phyloP scores from a whole-genome alignment of 2,888 invertebrate species.

The Halictus ligatus region DNA sequence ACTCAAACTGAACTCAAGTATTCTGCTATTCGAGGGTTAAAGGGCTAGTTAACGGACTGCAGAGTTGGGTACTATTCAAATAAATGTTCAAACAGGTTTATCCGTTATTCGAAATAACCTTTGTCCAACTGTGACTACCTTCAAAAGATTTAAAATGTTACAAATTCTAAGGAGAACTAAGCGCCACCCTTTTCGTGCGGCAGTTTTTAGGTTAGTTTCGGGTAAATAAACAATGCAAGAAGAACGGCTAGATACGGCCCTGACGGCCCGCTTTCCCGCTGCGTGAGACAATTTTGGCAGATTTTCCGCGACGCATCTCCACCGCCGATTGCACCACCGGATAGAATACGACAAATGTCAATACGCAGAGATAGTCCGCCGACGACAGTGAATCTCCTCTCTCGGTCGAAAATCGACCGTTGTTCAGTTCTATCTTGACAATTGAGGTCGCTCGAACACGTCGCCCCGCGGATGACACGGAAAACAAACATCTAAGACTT shows the following conservation, averaged over 20 bases:
- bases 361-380: too few relatives aligned
- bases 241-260: background rate
- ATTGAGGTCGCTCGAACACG: constrained; percentile 25
- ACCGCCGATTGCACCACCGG: background rate
- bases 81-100: background rate
- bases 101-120: background rate
- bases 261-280: constrained; percentile 9
- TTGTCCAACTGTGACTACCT: background rate
- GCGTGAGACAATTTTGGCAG: constrained; percentile 1
- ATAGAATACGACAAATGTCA: background rate
- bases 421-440: constrained; percentile 4
- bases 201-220: background rate
- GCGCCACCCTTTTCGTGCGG: background rate
- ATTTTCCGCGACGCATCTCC: background rate
- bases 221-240: background rate
- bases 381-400: background rate
- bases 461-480: background rate
- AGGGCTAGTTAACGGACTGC: background rate
- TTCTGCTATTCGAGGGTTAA: background rate
- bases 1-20: background rate
- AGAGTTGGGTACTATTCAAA: background rate
- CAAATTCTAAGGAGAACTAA: background rate
- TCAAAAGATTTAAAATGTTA: background rate
- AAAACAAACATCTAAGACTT: constrained; percentile 4
- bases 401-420: constrained; percentile 12